These are phyloP conservation scores for Campoplex nolae DNA, from an alignment of 2,888 invertebrate genomes.

Conservation along the genomic window DNA sequence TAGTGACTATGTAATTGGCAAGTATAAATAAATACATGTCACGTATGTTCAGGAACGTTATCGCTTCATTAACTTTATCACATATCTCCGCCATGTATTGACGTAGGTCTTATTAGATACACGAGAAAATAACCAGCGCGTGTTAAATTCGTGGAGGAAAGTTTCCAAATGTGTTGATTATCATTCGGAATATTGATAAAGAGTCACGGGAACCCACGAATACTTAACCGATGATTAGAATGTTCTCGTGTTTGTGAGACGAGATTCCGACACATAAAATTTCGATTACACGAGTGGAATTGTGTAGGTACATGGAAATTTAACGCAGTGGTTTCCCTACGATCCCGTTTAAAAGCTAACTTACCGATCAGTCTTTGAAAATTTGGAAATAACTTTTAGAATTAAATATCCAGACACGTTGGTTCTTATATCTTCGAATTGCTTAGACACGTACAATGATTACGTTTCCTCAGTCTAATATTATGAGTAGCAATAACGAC, in stretches of 20 bases:
- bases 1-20: not conserved
- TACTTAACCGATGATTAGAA: not conserved
- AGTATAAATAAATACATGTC: constrained; percentile 16
- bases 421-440: too few species aligned
- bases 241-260: not conserved
- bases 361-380: too few species aligned
- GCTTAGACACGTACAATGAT: too few species aligned
- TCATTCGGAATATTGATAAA: not conserved
- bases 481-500: too few species aligned
- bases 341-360: too few species aligned
- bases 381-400: too few species aligned
- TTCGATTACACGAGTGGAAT: not conserved
- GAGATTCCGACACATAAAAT: not conserved
- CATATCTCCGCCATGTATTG: constrained; percentile 32
- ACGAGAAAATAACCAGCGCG: constrained; percentile 41
- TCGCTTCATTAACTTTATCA: constrained; percentile 33
- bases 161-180: constrained; percentile 53
- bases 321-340: too few species aligned
- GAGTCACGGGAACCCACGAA: constrained; percentile 5
- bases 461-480: too few species aligned
- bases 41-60: constrained; percentile 27
- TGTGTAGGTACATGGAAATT: not conserved
- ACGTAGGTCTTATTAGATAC: constrained; percentile 21
- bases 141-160: constrained; percentile 39
- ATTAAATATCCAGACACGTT: too few species aligned